Conservation (phyloP, 2,888 invertebrate genomes). For the Subacronicta megacephala region DNA sequence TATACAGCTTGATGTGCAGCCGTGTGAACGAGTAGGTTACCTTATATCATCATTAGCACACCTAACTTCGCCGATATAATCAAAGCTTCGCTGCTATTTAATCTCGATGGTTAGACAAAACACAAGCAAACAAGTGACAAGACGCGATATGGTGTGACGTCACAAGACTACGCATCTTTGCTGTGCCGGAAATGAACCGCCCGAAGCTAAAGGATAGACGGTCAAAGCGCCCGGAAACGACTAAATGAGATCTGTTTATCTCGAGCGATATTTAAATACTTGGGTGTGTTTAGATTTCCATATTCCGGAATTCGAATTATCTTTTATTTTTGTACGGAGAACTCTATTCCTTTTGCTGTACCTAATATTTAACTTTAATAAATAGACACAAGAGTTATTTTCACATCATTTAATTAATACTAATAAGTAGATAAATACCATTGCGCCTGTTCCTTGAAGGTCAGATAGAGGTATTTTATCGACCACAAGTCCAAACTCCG, state of each 20-base stretch:
- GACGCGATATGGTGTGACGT: constrained; percentile 6
- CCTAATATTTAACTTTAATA: no score
- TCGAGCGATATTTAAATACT: constrained; percentile 4
- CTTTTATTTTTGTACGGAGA: no score
- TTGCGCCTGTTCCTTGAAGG: no score
- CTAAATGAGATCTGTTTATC: constrained; percentile 68
- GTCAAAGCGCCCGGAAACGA: constrained; percentile 64
- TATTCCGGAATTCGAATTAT: background rate
- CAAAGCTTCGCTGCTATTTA: background rate
- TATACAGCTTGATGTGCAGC: no score
- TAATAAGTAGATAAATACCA: no score
- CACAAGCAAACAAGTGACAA: constrained; percentile 36
- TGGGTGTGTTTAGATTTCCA: background rate
- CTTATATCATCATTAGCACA: background rate
- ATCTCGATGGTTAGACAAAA: constrained; percentile 6
- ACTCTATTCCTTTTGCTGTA: no score
- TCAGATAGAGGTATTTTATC: no score
- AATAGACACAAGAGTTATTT: no score
- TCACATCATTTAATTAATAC: no score
- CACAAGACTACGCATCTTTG: constrained; percentile 36
- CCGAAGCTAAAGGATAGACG: constrained; percentile 54
- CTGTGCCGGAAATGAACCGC: constrained; percentile 73
- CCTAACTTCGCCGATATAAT: constrained; percentile 2
- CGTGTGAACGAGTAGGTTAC: no score
- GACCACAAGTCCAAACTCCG: no score